Base-by-base conservation (phyloP, 2,888 invertebrate genomes). In the Laspeyria flexula region DNA sequence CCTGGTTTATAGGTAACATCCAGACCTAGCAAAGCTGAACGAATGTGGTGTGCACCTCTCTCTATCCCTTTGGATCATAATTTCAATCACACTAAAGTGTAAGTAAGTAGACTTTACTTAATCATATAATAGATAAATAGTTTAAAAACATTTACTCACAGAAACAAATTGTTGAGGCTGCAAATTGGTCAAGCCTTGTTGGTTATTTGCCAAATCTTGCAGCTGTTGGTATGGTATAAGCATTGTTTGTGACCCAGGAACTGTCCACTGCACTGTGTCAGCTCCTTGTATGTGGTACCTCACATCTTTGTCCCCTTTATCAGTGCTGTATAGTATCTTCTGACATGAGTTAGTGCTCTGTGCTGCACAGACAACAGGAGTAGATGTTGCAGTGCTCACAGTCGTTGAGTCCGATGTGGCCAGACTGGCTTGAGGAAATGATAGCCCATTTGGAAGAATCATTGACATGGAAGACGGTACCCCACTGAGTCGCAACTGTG, bases 391-490 rank as follows among this genome's bases (percentile, higher is more conserved):
- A 0, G 91, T 84, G 50, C 90, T 91, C 0, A 91, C 90, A 13
- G 92, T 92, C 1, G 91, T 91, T 1, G 86, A 85, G 46, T 92
- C 92, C 15, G 82, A 80, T 0, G 86, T 80, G 10, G 85, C 71
- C 27, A 90, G 74, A 57, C 83, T 89, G 0, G 88, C 86, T 81
- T 90, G 91, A 0, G 90, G 90, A 57, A 90, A 85, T 7, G 85
- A 67, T 1, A 89, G 54, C 0, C 90, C 88, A 69, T 91, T 92
- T 0, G 90, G 91, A 29, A 91, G 69, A 59, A 92, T 85, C 91
- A 91, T 92, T 29, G 91, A 90, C 91, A 92, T 91, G 11, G 92
- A 90, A 27, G 89, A 87, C 1, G 91, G 91, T 1, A 88, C 89
- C 13, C 91, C 89, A 57, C 90, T 90, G 31, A 92, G 59, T 21